Base-by-base conservation (phyloP, 2,113 vertebrate species). In the Gadus chalcogrammus region DNA sequence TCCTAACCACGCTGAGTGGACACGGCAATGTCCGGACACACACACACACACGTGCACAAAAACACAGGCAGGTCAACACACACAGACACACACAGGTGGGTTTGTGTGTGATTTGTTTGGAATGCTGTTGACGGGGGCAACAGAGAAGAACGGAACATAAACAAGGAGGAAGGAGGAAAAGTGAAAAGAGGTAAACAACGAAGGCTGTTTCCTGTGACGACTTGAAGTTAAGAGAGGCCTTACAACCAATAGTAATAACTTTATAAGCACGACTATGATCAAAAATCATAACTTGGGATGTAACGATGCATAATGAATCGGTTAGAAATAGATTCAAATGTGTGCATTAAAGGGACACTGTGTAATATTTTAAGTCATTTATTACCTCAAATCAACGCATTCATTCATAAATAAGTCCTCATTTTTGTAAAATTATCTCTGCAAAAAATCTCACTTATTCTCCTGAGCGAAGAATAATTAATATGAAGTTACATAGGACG, bases 1-100 rank as follows among this genome's bases (percentile, higher is more conserved):
- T 77, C 12, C 2, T 68, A 64, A 69, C 56, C 15, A 15, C 35
- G 72, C 35, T 18, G 38, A 58, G 2, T n/a, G 20, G 64, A n/a
- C 5, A 2, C 1, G 71, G 71, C 42, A 48, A 61, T 11, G 18
- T 70, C 67, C 55, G 15, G 63, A 64, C 61, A 60, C 28, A 13
- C 31, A 42, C 27, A 65, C 13, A 31, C 22, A 62, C 5, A 48
- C 42, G 13, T 72, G 42, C 70, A 15, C 22, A 7, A 2, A 22
- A 22, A 35, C 15, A 20, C 38, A 3, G 11, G 11, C 27, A 42
- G 60, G 17, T n/a, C 61, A 42, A 35, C 28, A 31, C 28, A 60
- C 17, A 8, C 20, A 18, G 67, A 42, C 70, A 15, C 22, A 7
- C 6, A 20, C 42, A 60, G 15, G 17, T 27, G 12, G 35, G 35